Evolutionary conservation across 1,140 invertebrate species (phyloP), one percentile per base, ranked within the genome.

Genomic region (Hypsibius dujardini): DNA sequence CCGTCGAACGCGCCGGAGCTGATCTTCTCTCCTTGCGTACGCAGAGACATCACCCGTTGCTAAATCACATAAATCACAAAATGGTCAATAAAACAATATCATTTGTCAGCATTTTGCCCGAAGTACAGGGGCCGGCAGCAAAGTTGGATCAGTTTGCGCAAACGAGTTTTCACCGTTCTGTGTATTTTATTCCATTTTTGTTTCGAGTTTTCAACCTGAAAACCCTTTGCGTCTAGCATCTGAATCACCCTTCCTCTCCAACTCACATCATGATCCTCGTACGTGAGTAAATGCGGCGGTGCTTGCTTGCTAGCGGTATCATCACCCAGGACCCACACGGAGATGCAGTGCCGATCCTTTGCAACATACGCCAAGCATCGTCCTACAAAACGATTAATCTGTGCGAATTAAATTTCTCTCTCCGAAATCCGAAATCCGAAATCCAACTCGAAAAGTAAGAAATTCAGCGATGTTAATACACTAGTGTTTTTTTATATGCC

Each of bases 311-410:
- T n/a, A 56, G 50, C 50, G 50, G n/a, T 56, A 28, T n/a, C 7
- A n/a, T 56, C 50, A 7, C 50, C 50, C n/a, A 56, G n/a, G 7
- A 12, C 45, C 62, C 62, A 67, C 12, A 67, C 62, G 42, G 62
- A 67, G 45, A 42, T 45, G 45, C 62, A 15, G 42, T 67, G 3
- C 12, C 62, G 62, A 67, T 67, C 62, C 45, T 67, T 67, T 12
- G 62, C 42, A 42, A 67, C 42, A 67, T 67, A 67, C 62, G 62
- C 62, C 62, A 67, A 67, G 42, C 12, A 67, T 7, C 42, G 12
- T 15, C 62, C 62, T 67, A 67, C 7, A 56, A 56, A 56, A 56
- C 28, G 28, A 28, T 28, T 28, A 28, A 28, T 28, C 0, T 28
- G 28, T 28, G 28, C 28, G 28, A 28, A 28, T 28, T 28, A 28